Evolutionary conservation across 1,140 invertebrate genomes (phyloP).

Genomic region (Caenorhabditis remanei): DNA sequence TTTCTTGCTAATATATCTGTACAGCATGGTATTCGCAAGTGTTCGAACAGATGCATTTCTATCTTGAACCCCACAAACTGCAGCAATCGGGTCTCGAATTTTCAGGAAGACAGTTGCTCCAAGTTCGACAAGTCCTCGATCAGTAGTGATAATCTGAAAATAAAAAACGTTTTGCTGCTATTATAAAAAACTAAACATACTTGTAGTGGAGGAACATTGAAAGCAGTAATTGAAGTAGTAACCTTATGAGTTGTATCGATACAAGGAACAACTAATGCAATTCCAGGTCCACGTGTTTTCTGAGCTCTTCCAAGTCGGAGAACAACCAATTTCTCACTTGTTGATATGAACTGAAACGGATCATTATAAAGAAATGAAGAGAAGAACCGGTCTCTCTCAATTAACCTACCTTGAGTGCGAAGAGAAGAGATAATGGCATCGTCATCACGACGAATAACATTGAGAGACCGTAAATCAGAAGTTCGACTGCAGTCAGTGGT

Average conservation of each 20-base stretch:
- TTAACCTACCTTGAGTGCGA: constrained; percentile 65
- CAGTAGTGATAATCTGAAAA: constrained; percentile 63
- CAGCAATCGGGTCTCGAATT: constrained; percentile 63
- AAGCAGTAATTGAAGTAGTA: constrained; percentile 60
- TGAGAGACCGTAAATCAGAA: constrained; percentile 59
- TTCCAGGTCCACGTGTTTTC: constrained; percentile 65
- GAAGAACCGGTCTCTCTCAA: neutral
- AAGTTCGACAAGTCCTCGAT: constrained; percentile 67
- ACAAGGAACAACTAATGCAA: constrained; percentile 65
- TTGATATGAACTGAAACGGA: constrained; percentile 66
- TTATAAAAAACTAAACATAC: constrained; percentile 4
- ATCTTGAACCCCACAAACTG: constrained; percentile 66
- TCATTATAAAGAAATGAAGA: constrained; percentile 10
- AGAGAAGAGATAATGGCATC: constrained; percentile 67
- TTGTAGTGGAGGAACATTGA: constrained; percentile 69
- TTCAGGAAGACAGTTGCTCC: constrained; percentile 67
- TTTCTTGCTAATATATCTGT: constrained; percentile 67
- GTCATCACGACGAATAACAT: constrained; percentile 59
- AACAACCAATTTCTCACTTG: constrained; percentile 63
- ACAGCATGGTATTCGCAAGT: constrained; percentile 66
- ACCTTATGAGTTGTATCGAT: constrained; percentile 64
- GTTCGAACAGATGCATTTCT: constrained; percentile 65
- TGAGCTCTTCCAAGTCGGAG: constrained; percentile 67
- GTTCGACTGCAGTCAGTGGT: constrained; percentile 56
- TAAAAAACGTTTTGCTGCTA: neutral